phyloP scores from a whole-genome alignment of 2,797 vertebrate species.

The Cirrhinus molitorella region DNA sequence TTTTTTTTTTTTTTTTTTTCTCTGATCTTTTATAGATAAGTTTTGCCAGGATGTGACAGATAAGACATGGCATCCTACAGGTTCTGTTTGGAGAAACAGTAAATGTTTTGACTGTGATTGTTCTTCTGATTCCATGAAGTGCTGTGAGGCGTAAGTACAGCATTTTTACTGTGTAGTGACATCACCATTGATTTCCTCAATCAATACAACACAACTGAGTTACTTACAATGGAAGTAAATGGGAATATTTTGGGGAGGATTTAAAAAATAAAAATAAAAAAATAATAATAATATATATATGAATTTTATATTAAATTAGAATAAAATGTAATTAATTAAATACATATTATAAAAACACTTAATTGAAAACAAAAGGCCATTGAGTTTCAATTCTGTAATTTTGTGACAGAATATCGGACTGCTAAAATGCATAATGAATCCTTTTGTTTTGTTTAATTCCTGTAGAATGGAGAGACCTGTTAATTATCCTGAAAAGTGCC shows the following conservation, averaged over 20 bases:
- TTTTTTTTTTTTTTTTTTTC: not conserved
- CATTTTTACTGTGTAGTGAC: not conserved
- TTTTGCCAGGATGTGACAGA: conserved; percentile 2
- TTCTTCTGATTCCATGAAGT: not conserved
- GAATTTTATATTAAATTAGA: not conserved
- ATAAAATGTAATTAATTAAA: too few relatives aligned
- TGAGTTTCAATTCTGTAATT: not conserved
- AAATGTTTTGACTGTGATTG: conserved; percentile 6
- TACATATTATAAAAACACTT: not conserved
- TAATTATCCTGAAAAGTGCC: not conserved
- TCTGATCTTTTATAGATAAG: not conserved
- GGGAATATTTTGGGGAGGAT: not conserved
- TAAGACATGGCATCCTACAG: conserved; percentile 20
- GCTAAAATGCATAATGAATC: not conserved
- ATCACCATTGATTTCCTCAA: not conserved
- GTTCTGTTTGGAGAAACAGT: conserved; percentile 33
- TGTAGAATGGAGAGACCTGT: not conserved
- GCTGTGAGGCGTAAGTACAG: conserved; percentile 27
- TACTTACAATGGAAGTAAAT: not conserved
- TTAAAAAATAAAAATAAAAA: too few relatives aligned
- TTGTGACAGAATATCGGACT: not conserved
- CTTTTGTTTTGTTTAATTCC: not conserved
- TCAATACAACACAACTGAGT: not conserved
- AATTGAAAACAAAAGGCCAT: not conserved
- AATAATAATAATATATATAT: too few relatives aligned